Percentiles rank a stretch among this genome's conserved stretches.
These are phyloP conservation scores for Subacronicta megacephala DNA, from an alignment of 2,888 invertebrate genomes.

Conservation along the genomic window DNA sequence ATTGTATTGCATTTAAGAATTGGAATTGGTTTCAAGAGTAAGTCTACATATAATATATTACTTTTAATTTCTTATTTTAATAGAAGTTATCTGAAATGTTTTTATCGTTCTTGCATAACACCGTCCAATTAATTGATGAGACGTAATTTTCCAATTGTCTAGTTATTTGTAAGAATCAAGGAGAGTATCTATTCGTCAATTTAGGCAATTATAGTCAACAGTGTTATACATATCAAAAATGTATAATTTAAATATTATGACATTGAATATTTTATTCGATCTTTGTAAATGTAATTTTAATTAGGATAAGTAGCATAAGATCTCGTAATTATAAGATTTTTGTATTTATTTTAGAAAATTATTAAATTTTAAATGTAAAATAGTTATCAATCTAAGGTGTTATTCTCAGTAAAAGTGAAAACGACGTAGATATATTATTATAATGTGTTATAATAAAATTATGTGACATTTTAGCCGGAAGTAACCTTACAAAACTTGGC, in stretches of 20 bases:
- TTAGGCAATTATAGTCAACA: background rate
- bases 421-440: background rate
- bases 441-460: background rate
- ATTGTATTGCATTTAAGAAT: too few relatives aligned
- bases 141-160: background rate
- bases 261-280: constrained; percentile 3
- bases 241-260: constrained; percentile 8
- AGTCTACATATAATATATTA: too few relatives aligned
- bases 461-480: background rate
- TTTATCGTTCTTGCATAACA: background rate
- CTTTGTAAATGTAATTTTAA: constrained; percentile 18
- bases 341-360: constrained; percentile 55
- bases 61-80: too few relatives aligned
- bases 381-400: background rate
- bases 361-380: constrained; percentile 14
- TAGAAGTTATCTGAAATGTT: background rate
- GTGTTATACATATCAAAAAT: constrained; percentile 20
- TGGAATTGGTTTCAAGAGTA: too few relatives aligned
- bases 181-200: background rate
- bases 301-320: constrained; percentile 56
- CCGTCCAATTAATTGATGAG: background rate
- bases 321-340: constrained; percentile 57
- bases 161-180: background rate
- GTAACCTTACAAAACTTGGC: background rate
- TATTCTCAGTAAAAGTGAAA: constrained; percentile 12